Base-by-base conservation (phyloP, 1,140 invertebrate species). In the Heliconius eleuchia region DNA sequence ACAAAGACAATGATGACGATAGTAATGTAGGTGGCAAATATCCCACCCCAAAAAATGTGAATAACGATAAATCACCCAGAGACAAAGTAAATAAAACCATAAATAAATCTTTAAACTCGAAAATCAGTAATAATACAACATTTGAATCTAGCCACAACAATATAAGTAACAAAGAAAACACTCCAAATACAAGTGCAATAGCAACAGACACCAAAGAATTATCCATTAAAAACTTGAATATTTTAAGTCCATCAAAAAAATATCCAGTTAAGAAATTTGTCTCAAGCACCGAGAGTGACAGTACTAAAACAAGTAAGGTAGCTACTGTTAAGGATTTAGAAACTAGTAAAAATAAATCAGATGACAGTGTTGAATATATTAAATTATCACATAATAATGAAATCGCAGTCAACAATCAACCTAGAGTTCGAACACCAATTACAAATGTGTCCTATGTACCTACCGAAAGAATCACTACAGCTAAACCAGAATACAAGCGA, bases 371-470 rank as follows among this genome's bases (percentile, higher is more conserved):
- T 81, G 93, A 95, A 86, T 94, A 91, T 76, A 93, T 95, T 23
- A 94, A 94, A 86, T 80, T 95, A 83, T 90, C 91, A 27, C 87
- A 95, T 75, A 88, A 94, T 60, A 94, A 94, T 87, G 93, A 95
- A 85, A 94, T 95, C 37, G 91, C 88, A 42, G 93, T 95, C 1
- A 93, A 94, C 72, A 95, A 95, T 78, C 94, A 95, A 80, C 95
- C 95, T 1, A 91, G 95, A 86, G 87, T 92, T 57, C 89, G 95
- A 34, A 95, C 94, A 71, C 94, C 95, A 3, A 94, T 95, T 74
- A 93, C 95, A 11, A 94, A 94, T 81, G 83, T 94, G 55, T 90
- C 92, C 30, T 94, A 94, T 74, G 84, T 91, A 60, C 87, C 91
- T 39, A 93, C 92, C 52, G 92, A 94, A 84, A 90, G 89, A 84